Evolutionary conservation across 2,113 vertebrate genomes (phyloP), one percentile per base, ranked within the genome.

Genomic region (Capreolus pygargus): DNA sequence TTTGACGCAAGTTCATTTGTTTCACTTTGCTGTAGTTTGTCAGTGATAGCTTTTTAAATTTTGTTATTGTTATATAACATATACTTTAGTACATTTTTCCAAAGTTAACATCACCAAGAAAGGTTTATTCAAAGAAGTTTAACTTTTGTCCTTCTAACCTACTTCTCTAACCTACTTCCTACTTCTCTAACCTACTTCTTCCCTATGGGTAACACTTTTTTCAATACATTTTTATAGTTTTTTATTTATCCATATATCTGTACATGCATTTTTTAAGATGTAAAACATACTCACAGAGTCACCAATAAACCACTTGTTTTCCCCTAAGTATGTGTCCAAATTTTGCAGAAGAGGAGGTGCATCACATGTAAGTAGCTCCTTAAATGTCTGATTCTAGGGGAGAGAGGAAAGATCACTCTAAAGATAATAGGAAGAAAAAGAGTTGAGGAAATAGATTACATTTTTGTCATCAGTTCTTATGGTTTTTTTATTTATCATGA

Each of bases 281-380:
- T 60, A 57, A 94, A 50, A 82, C 11, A 76, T 98, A 99, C 99
- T 99, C 94, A 99, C 99, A 79, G 98, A 99, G 50, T 99, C 97
- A 19, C 99, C 99, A 89, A 98, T 97, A 86, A 99, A 93, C 99
- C 99, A 99, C 43, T 98, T 97, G 0, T 97, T 99, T 76, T 98
- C 97, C 2, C 98, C 99, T 90, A 99, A 88, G 82, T 98, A 99
- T 60, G 95, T 91, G n/a, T 99, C 98, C 98, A 99, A 89, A 70
- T 98, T 94, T 96, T 97, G 98, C 78, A 99, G 83, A 55, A 99
- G 81, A 39, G 36, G 85, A 0, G 98, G 98, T 27, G 97, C 98
- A 57, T 98, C 97, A n/a, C 95, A 89, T 14, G 97, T 98, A 64
- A 99, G 98, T 61, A 99, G 98, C 2, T 99, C 98, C 4, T 98